These are phyloP conservation scores for Agrotis segetum DNA, from an alignment of 2,888 invertebrate genomes.

Conservation along the genomic window DNA sequence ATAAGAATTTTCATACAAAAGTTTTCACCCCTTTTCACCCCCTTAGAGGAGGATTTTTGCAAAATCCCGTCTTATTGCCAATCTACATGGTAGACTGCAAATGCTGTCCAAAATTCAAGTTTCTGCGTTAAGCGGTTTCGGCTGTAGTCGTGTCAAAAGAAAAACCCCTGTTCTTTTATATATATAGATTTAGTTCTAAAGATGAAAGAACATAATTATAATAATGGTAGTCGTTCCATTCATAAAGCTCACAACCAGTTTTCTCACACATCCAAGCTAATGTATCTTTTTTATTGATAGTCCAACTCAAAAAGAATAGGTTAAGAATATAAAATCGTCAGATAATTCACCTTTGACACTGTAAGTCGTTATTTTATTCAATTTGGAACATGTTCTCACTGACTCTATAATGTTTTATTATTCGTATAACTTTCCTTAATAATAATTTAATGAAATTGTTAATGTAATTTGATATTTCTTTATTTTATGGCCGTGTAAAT, in stretches of 20 bases:
- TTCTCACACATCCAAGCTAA: neutral
- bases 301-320: slow-evolving; percentile 20
- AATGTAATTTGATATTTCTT: slow-evolving; percentile 40
- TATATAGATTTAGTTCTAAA: slow-evolving; percentile 5
- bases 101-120: too few species aligned
- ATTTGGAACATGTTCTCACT: slow-evolving; percentile 35
- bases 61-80: too few species aligned
- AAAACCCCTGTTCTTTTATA: too few species aligned
- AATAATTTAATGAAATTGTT: slow-evolving; percentile 41
- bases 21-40: too few species aligned
- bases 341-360: slow-evolving; percentile 54
- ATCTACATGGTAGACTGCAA: too few species aligned
- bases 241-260: slow-evolving; percentile 23
- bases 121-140: too few species aligned
- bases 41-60: too few species aligned
- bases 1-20: too few species aligned
- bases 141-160: too few species aligned
- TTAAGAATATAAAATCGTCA: slow-evolving; percentile 24
- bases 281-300: slow-evolving; percentile 7
- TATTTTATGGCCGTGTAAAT: slow-evolving; percentile 13
- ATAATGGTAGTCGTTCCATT: slow-evolving; percentile 4
- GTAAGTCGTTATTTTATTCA: slow-evolving; percentile 40
- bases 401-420: slow-evolving; percentile 47
- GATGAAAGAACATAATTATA: neutral
- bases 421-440: slow-evolving; percentile 51